These are phyloP conservation scores for Synergus umbraculus DNA, from an alignment of 2,888 invertebrate genomes.

Conservation along the genomic window DNA sequence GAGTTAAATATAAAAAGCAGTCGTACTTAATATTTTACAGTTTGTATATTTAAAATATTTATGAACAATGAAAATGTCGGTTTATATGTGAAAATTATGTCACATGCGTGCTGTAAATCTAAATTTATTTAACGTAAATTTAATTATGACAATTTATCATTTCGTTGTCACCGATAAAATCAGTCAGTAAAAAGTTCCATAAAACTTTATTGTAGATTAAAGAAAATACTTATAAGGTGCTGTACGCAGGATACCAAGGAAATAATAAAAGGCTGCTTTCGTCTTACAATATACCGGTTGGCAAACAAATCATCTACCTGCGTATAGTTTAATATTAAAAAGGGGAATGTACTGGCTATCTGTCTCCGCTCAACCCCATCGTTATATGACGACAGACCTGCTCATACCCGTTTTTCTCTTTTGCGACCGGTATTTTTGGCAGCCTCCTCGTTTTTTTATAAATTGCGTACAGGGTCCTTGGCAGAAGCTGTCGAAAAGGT, in stretches of 20 bases:
- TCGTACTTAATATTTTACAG: too few relatives aligned
- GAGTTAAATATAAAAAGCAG: not conserved
- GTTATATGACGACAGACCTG: constrained; percentile 10
- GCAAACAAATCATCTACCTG: constrained; percentile 49
- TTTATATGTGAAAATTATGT: too few relatives aligned
- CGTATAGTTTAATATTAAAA: constrained; percentile 29
- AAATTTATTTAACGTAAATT: too few relatives aligned
- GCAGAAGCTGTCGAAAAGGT: constrained; percentile 42
- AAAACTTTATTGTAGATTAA: too few relatives aligned
- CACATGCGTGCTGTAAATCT: too few relatives aligned
- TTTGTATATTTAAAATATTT: too few relatives aligned
- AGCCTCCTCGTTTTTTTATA: constrained; percentile 41
- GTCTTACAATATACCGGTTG: constrained; percentile 35
- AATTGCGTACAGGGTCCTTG: constrained; percentile 50
- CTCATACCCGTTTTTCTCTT: constrained; percentile 64
- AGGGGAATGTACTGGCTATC: constrained; percentile 6
- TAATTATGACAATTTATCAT: too few relatives aligned
- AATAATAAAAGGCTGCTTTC: not conserved
- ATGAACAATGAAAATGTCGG: too few relatives aligned
- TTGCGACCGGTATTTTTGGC: constrained; percentile 60
- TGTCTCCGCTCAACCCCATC: not conserved
- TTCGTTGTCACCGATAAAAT: too few relatives aligned
- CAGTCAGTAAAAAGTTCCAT: too few relatives aligned
- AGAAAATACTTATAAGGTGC: not conserved
- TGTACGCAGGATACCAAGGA: not conserved